A percentile compares a stretch with the other conserved stretches of the same genome.
Evolutionary conservation across 2,113 vertebrate species (phyloP).

Genomic region (Hippoglossus stenolepis): DNA sequence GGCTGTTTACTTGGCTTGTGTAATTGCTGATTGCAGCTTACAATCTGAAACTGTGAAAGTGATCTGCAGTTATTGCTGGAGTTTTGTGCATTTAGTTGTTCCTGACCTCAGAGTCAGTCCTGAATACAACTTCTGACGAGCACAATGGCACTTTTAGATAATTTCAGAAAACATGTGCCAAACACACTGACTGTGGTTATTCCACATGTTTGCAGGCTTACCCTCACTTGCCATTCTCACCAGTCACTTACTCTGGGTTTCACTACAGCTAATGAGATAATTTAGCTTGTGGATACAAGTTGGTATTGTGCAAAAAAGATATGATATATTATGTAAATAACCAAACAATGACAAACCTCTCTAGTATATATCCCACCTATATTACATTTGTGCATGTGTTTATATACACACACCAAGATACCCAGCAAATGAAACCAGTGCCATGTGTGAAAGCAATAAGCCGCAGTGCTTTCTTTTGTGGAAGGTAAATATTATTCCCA

Average conservation of each 20-base stretch:
- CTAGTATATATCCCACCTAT: neutral
- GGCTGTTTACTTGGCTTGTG: too few species aligned
- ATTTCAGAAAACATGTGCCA: neutral
- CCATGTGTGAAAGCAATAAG: conserved; percentile 61
- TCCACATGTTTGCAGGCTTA: neutral
- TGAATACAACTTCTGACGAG: neutral
- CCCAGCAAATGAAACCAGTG: conserved; percentile 39
- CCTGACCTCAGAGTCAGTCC: too few species aligned
- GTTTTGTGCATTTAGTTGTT: too few species aligned
- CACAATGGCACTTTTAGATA: neutral
- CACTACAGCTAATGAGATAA: neutral
- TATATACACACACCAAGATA: neutral
- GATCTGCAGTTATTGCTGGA: too few species aligned
- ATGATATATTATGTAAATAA: too few species aligned
- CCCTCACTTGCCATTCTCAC: neutral
- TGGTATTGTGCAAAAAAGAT: neutral
- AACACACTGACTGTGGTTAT: too few species aligned
- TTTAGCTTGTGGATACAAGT: neutral
- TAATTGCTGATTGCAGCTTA: too few species aligned
- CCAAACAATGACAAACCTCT: neutral
- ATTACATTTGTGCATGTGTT: neutral
- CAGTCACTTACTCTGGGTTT: neutral
- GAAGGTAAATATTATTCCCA: conserved; percentile 76
- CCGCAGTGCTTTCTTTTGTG: conserved; percentile 62
- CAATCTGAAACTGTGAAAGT: too few species aligned